phyloP scores from a whole-genome alignment of 2,113 vertebrate species.

The Eclectus roratus region DNA sequence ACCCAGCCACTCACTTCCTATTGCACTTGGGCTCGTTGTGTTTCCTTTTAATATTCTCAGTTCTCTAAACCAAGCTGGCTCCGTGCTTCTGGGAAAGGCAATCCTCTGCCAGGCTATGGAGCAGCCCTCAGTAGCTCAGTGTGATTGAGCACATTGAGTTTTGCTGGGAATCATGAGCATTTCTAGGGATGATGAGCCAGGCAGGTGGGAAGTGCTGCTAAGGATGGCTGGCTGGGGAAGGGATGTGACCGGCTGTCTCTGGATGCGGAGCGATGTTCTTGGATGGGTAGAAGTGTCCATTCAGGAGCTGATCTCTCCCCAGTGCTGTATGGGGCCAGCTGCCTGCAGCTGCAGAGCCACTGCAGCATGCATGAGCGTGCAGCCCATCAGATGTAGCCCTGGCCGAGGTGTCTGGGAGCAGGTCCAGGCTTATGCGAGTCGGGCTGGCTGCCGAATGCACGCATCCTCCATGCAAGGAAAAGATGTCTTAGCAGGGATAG shows the following conservation, averaged over 20 bases:
- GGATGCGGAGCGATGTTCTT: not conserved
- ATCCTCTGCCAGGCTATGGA: not conserved
- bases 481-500: slow-evolving; percentile 2
- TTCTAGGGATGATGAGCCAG: not conserved
- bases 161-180: not conserved
- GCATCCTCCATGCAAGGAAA: not conserved
- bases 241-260: not conserved
- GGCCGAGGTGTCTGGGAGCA: slow-evolving; percentile 27
- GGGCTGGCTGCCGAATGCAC: not conserved
- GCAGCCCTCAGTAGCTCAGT: not conserved
- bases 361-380: not conserved
- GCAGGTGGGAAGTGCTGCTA: not conserved
- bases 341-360: not conserved
- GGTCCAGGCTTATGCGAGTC: not conserved
- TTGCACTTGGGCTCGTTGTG: not conserved
- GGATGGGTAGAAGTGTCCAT: not conserved
- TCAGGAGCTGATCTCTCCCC: not conserved
- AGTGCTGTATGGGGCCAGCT: accelerated
- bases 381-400: not conserved
- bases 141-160: not conserved
- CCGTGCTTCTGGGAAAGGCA: not conserved
- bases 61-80: not conserved
- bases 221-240: not conserved
- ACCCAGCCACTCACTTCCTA: not conserved
- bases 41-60: not conserved